Base-by-base conservation (phyloP, 2,888 invertebrate genomes). In the Branchipolynoe longqiensis region DNA sequence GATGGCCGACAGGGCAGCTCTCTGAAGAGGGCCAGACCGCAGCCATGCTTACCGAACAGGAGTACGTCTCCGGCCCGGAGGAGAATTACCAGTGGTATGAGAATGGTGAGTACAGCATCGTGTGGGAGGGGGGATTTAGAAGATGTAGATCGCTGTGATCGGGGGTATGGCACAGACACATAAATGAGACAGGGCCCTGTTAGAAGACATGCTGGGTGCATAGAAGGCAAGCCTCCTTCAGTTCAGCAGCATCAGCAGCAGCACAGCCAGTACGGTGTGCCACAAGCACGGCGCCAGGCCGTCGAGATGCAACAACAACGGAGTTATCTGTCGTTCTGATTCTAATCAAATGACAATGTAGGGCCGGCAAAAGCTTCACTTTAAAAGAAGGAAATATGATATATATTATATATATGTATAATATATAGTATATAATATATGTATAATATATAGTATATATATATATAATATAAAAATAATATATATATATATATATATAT, bases 11-110 rank as follows among this genome's bases (percentile, higher is more conserved):
- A 62, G 31, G 8, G 48, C 62, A 62, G 25, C 28, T 2, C 1
- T 25, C 4, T 14, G 2, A 31, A 14, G 31, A 28, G 62, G 3
- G 1, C 14, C 6, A 31, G 25, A 25, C 18, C 28, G 62, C 28
- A 62, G 62, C 38, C 69, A 83, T 83, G 83, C 38, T 83, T n/a
- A 62, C 62, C 8, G 83, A 83, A 83, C 83, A 83, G 83, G 83
- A 83, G 40, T 83, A 83, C 83, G 62, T 83, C 4, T 58, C 83
- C 18, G 83, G 62, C 4, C 58, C 83, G 62, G 83, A 62, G 62
- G 83, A 83, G 64, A 62, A 83, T 25, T 58, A 62, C 40, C 62
- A 62, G 62, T 83, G 83, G 83, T 83, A 62, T 41, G 83, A 83
- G 40, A 83, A 83, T 38, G 83, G 83, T 83, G 28, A 83, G 83